Base-by-base conservation (phyloP, 2,113 vertebrate genomes). In the Pheucticus melanocephalus region DNA sequence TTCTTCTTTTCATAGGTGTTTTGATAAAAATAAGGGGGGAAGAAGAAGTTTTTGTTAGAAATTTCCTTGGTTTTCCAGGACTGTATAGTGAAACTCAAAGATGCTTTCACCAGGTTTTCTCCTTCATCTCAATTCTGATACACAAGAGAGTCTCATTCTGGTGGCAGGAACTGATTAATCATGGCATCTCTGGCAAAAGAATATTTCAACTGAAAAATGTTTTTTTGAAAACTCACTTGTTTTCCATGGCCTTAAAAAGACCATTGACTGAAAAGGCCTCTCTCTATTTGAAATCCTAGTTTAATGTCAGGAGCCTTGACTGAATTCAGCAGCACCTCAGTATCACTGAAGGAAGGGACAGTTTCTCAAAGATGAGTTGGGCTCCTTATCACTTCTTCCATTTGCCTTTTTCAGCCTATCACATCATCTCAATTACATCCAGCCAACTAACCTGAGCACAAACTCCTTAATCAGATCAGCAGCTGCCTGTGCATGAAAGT, bases 191-290 rank as follows among this genome's bases (percentile, higher is more conserved):
- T 90, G 82, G 59, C n/a, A 92, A 88, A 90, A 24, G 20, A 85
- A 25, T 18, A 27, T n/a, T 91, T 89, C 73, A 82, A 82, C 11
- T 82, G 53, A 89, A 89, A 91, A 94, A 61, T 10, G 12, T 0
- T 22, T 79, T 92, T 85, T 91, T 37, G 73, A 91, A 86, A 97
- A 76, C 48, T 86, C 12, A 13, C 15, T 92, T 48, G 40, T 87
- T 95, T 94, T 96, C 80, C 69, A 79, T 27, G 53, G 65, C 83
- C 53, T 82, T 82, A 82, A 75, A 91, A 78, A 82, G 17, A 56
- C 31, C 65, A 40, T 68, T 82, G 75, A 64, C 42, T 88, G 83
- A 81, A 92, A 91, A 90, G 40, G 39, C n/a, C 40, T 71, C 50
- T 79, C 31, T 81, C 30, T 5, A n/a, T 76, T 37, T 35, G 15